Evolutionary conservation across 2,797 vertebrate genomes (phyloP), one percentile per base, ranked within the genome.

Genomic region (Sebastes hopkinsi): DNA sequence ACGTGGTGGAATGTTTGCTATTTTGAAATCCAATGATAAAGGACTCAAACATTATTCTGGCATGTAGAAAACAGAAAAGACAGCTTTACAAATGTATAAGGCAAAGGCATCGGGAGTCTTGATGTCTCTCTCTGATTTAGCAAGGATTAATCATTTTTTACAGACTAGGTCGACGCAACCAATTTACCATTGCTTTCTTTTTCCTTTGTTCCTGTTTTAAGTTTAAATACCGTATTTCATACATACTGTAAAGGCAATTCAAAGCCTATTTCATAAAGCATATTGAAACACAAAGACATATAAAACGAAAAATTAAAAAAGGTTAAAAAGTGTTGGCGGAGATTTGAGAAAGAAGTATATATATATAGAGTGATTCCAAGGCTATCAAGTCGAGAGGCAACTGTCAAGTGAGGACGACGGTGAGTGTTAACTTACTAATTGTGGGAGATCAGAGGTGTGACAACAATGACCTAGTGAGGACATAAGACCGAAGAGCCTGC

Each of bases 401-500:
- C 32, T 75, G 64, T 83, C 74, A 75, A 12, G 8, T 42, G 42
- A 68, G 54, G 50, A 75, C 36, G 9, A 68, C 4, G 14, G 29
- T 32, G 29, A 54, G 11, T 78, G 69, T 72, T 55, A 66, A 77
- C 22, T 77, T 54, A n/a, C n/a, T 77, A 73, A 80, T 77, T 87
- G 81, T 70, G 60, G 66, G 62, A 83, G 67, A 87, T 86, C 87
- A 88, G 82, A 85, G 34, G 64, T 79, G 72, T 75, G 30, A 80
- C 62, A 81, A 71, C 81, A 77, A 78, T 60, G 54, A 79, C 69
- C 54, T 52, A 64, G 69, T 42, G 77, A 55, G 74, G 46, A 89
- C 88, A 84, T 65, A 54, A 69, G 70, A 77, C 80, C 69, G 69
- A 75, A 52, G 84, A 85, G 74, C 75, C 36, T 68, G 46, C 73